Evolutionary conservation across 2,888 invertebrate species (phyloP), one percentile per base, ranked within the genome.

Genomic region (Scaptomyza cyrtandrae): DNA sequence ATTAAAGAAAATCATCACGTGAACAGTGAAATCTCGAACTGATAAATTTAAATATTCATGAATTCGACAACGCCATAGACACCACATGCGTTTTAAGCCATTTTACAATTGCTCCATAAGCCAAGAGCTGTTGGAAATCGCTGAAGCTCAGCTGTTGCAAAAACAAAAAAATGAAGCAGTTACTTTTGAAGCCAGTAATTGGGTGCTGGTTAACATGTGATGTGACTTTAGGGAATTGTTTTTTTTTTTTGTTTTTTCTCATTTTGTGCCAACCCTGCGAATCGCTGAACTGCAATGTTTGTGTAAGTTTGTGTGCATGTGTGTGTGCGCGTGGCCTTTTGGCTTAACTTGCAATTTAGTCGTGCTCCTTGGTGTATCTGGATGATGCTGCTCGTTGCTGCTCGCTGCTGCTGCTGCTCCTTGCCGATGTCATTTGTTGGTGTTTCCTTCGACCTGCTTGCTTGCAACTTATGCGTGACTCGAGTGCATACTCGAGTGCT

Each of bases 381-480:
- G 39, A 10, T 52, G 66, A 33, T 43, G 29, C 29, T 14, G 56
- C 56, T 59, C 27, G 55, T 41, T 49, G 14, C 43, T 27, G 45
- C 52, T 46, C 5, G n/a, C 29, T 56, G 44, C 56, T 44, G 44
- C 56, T 44, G 58, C 66, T 59, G 74, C 71, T 24, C 24, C 2
- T 24, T 24, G 24, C 24, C 24, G 24, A 24, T 77, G 80, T 86
- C 86, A 81, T 81, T 81, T 80, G 81, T 83, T 83, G 77, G 86
- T 77, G 84, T 69, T 73, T 71, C 71, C 74, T 77, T 82, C 88
- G 80, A 87, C 86, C 83, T 74, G 83, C 76, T 76, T 64, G 78
- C 71, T 70, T 75, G 81, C 85, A 87, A 84, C 89, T 86, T 86
- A 86, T 86, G 85, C 85, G 85, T 86, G 85, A 86, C 85, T 88